phyloP scores from a whole-genome alignment of 92 coral and sea anemone species.

The Epizoanthus scotinus region DNA sequence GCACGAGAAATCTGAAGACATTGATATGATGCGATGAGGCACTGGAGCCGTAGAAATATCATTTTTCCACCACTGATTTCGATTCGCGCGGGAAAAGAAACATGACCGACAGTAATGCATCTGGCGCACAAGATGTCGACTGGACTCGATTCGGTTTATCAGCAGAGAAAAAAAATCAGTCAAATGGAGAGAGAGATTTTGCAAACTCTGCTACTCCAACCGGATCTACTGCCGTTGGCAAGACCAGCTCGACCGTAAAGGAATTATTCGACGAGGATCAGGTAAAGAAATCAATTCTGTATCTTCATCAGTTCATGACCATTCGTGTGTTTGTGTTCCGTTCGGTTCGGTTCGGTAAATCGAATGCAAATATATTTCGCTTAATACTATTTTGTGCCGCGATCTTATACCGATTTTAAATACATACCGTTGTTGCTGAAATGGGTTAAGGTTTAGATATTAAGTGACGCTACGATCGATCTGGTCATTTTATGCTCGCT shows the following conservation, averaged over 20 bases:
- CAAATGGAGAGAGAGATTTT: constrained; percentile 26
- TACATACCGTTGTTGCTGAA: constrained; percentile 37
- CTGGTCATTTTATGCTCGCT: neutral
- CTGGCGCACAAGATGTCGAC: constrained; percentile 26
- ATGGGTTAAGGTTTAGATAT: neutral
- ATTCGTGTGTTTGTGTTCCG: too few species aligned
- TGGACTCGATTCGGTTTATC: constrained; percentile 39
- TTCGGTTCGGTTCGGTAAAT: too few species aligned
- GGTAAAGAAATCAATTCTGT: constrained; percentile 16
- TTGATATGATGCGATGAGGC: neutral
- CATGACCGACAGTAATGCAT: constrained; percentile 13
- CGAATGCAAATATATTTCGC: neutral
- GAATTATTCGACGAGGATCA: constrained; percentile 39
- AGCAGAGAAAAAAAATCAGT: constrained; percentile 31
- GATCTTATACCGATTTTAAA: neutral
- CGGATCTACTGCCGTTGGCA: constrained; percentile 4
- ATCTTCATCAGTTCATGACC: too few species aligned
- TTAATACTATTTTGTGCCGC: neutral
- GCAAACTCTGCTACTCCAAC: constrained; percentile 3
- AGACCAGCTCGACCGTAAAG: constrained; percentile 25
- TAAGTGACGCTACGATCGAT: neutral
- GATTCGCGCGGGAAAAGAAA: constrained; percentile 34
- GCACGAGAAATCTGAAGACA: constrained; percentile 18
- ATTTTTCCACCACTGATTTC: neutral
- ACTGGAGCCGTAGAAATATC: constrained; percentile 19